Conservation (phyloP, 2,113 vertebrate genomes). For the Cheirogaleus medius region DNA sequence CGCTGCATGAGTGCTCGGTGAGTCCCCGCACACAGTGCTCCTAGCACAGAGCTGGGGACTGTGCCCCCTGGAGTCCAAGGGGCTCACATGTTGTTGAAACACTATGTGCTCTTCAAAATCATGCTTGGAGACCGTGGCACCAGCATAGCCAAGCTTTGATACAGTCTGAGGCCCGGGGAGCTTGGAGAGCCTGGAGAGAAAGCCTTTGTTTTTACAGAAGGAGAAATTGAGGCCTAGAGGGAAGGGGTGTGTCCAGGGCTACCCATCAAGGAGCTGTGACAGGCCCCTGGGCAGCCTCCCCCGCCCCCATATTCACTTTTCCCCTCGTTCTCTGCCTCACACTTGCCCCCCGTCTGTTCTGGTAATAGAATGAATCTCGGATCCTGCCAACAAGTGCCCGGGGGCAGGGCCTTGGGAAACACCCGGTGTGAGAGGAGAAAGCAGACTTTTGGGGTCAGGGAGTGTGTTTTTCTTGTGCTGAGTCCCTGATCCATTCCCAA, state of each 20-base stretch:
- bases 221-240: background rate
- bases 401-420: background rate
- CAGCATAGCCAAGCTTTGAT: background rate
- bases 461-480: background rate
- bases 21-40: background rate
- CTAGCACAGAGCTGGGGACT: background rate
- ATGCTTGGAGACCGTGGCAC: background rate
- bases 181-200: background rate
- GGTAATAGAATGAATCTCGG: background rate
- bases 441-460: no score
- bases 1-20: background rate
- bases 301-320: background rate
- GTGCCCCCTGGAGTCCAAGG: no score
- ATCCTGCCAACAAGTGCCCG: background rate
- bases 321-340: background rate
- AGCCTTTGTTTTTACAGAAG: background rate
- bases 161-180: background rate
- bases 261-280: background rate
- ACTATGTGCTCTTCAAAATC: background rate
- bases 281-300: background rate
- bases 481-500: background rate
- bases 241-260: background rate
- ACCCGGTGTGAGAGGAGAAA: background rate
- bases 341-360: background rate
- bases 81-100: background rate